Percentiles rank a stretch among this genome's conserved stretches.
phyloP scores from a whole-genome alignment of 2,113 vertebrate species.

The Dunckerocampus dactyliophorus region DNA sequence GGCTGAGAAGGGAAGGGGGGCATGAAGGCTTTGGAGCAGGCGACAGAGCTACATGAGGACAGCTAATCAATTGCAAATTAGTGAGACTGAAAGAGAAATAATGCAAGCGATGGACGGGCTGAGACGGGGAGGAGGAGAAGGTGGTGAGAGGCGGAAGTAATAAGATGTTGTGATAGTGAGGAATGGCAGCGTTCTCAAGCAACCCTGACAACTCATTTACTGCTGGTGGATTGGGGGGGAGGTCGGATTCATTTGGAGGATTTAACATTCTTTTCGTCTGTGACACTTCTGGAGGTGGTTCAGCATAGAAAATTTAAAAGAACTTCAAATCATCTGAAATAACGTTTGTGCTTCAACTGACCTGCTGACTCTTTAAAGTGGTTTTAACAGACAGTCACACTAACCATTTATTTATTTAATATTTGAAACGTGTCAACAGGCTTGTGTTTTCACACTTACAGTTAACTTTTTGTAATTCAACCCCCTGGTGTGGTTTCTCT shows the following conservation, averaged over 20 bases:
- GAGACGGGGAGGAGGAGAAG: conserved; percentile 29
- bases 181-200: conserved; percentile 45
- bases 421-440: background rate
- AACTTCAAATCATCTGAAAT: background rate
- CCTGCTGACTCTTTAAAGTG: background rate
- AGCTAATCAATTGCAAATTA: conserved; percentile 91
- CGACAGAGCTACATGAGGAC: conserved; percentile 70
- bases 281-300: conserved; percentile 1
- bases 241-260: conserved; percentile 28
- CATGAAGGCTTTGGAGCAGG: conserved; percentile 24
- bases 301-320: background rate
- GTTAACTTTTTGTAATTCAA: background rate
- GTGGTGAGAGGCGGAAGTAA: conserved; percentile 56
- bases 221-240: conserved; percentile 4
- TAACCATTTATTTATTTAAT: background rate
- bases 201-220: conserved; percentile 56
- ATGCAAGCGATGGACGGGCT: conserved; percentile 39
- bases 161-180: conserved; percentile 45
- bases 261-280: conserved; percentile 16
- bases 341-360: background rate
- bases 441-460: background rate
- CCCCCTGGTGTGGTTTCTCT: too few relatives aligned
- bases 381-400: background rate
- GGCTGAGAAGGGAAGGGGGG: conserved; percentile 3
- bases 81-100: conserved; percentile 58